These are phyloP conservation scores for Enteromius anoplus DNA, from an alignment of 2,797 vertebrate species.

Conservation along the genomic window DNA sequence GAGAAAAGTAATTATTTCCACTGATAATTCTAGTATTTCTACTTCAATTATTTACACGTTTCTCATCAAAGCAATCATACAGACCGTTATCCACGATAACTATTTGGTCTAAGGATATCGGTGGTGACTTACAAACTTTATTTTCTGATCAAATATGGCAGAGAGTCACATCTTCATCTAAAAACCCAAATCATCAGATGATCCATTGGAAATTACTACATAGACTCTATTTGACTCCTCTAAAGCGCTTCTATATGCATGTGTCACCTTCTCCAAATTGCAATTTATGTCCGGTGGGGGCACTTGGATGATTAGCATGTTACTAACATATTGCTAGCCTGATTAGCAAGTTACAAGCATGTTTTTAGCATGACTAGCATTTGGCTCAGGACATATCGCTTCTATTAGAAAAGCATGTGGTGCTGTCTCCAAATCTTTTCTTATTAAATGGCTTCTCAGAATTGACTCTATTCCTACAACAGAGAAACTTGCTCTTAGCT, in stretches of 20 bases:
- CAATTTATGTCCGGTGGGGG: background rate
- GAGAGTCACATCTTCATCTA: background rate
- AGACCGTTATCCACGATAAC: background rate
- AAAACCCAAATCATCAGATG: constrained; percentile 20
- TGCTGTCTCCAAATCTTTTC: background rate
- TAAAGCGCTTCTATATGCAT: too few relatives aligned
- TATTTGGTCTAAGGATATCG: constrained; percentile 7
- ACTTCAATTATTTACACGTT: constrained; percentile 3
- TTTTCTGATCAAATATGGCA: background rate
- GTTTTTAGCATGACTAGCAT: too few relatives aligned
- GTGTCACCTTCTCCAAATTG: background rate
- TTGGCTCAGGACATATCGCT: background rate
- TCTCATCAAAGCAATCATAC: background rate
- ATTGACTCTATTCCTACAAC: background rate
- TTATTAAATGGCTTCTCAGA: constrained; percentile 1
- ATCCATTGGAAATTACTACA: constrained; percentile 6
- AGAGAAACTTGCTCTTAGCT: constrained; percentile 10
- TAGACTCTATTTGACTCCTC: background rate
- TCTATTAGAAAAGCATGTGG: background rate
- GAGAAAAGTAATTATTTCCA: background rate
- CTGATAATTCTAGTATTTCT: background rate
- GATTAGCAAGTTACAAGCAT: too few relatives aligned
- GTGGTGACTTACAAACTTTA: background rate
- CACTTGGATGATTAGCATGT: too few relatives aligned
- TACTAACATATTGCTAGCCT: too few relatives aligned